Evolutionary conservation across 2,113 vertebrate species (phyloP), one percentile per base, ranked within the genome.

Genomic region (Turdus rufiventris): DNA sequence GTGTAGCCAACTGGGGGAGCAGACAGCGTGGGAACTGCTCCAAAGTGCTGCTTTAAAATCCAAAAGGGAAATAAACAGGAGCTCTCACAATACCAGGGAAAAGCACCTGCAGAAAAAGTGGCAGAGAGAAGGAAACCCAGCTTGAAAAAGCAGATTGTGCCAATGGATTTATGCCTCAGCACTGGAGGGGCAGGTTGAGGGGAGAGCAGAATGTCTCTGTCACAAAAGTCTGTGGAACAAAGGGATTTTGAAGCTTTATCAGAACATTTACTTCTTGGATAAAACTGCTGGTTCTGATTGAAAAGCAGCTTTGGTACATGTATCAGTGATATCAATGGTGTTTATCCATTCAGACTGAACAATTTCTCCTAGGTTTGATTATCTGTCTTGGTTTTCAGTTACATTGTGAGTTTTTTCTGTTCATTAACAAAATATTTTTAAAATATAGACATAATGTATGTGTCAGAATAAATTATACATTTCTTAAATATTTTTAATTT

Each of bases 31-130:
- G 66, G 83, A 80, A 78, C 58, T 85, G 67, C 60, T 83, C 61
- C 61, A 89, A 91, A 91, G 45, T n/a, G 43, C 62, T 89, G 72
- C 12, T 33, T 93, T 88, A 88, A 96, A 84, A 92, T 88, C 78
- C 91, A 75, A 58, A 78, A 73, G 85, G 47, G 67, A 94, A 93
- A 92, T 81, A 74, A 93, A 73, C 1, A 10, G 51, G 45, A 81
- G 36, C 34, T 87, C 38, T 45, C 57, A 47, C 24, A 87, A 71
- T 43, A 80, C 26, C 33, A 33, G 4, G 56, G 42, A 54, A 84
- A 62, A 82, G 31, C 73, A 91, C 51, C 80, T 93, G 73, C 43
- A 91, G 51, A 38, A 96, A 82, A 87, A 90, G 40, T 56, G 58
- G 17, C 25, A 47, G 57, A 67, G 54, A 66, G 26, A 63, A 85